phyloP scores from a whole-genome alignment of 2,113 vertebrate genomes.

The Cyprinodon tularosa region DNA sequence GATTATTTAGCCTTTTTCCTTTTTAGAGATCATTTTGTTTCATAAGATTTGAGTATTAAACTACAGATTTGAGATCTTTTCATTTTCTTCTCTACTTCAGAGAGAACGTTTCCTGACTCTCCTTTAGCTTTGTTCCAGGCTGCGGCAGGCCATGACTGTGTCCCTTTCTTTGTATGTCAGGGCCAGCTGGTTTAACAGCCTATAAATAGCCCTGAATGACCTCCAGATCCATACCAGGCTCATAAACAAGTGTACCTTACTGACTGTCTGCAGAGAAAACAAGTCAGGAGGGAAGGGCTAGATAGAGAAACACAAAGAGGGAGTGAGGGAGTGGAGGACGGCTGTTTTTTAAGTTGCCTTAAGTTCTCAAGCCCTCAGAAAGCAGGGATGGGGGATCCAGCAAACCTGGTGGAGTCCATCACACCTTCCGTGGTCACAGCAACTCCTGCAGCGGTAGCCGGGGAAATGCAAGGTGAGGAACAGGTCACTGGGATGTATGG shows the following conservation, averaged over 20 bases:
- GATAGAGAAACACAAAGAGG: neutral
- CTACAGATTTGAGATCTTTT: neutral
- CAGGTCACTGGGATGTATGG: no score
- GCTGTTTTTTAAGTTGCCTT: neutral
- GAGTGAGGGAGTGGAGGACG: neutral
- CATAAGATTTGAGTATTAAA: neutral
- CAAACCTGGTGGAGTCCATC: slow-evolving; percentile 21
- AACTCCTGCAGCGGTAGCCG: slow-evolving; percentile 30
- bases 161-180: slow-evolving; percentile 23
- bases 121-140: neutral
- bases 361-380: neutral
- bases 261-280: neutral
- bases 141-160: slow-evolving; percentile 10
- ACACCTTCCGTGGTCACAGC: slow-evolving; percentile 22
- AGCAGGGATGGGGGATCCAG: slow-evolving; percentile 70
- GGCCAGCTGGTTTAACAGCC: slow-evolving; percentile 58
- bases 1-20: no score
- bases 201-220: slow-evolving; percentile 73
- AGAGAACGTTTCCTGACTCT: no score
- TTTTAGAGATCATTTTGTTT: neutral
- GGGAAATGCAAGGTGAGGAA: slow-evolving; percentile 61
- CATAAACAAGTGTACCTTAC: slow-evolving; percentile 27
- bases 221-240: slow-evolving; percentile 51
- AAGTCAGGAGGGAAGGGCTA: slow-evolving; percentile 23
- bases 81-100: neutral